A percentile compares a stretch with the other conserved stretches of the same genome.
phyloP scores from a whole-genome alignment of 2,797 vertebrate species.

The Clarias pachynema region DNA sequence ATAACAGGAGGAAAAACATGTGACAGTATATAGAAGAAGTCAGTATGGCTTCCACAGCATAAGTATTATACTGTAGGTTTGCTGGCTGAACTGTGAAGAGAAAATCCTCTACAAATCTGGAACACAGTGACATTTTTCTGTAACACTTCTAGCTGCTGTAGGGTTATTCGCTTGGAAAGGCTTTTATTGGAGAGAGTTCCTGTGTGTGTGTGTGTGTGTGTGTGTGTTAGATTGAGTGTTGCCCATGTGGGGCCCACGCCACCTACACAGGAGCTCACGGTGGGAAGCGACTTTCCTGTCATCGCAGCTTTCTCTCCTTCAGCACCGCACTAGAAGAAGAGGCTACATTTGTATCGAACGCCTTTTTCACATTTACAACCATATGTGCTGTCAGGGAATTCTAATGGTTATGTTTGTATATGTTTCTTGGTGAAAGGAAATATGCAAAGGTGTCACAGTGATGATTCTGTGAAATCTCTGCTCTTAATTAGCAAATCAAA shows the following conservation, averaged over 20 bases:
- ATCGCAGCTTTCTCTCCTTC: conserved; percentile 17
- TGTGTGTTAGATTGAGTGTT: conserved; percentile 12
- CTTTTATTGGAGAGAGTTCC: neutral
- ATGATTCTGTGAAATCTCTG: neutral
- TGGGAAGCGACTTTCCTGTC: conserved; percentile 24
- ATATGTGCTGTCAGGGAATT: neutral
- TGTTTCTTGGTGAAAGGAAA: neutral
- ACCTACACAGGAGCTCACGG: conserved; percentile 27
- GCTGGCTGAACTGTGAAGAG: conserved; percentile 9
- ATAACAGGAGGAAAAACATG: neutral
- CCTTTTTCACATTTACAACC: neutral
- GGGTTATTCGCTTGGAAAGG: conserved; percentile 11
- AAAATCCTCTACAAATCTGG: conserved; percentile 28
- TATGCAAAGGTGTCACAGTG: neutral
- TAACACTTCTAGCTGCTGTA: conserved; percentile 1
- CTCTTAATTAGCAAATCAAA: conserved; percentile 7
- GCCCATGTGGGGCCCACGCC: conserved; percentile 19
- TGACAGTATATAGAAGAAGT: neutral
- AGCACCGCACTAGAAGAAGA: neutral
- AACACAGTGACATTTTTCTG: conserved; percentile 25
- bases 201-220: neutral
- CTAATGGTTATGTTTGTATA: conserved; percentile 1
- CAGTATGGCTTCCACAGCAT: neutral
- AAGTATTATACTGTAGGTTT: neutral
- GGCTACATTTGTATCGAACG: neutral